Percentiles rank a stretch among this genome's conserved stretches.
phyloP scores from a whole-genome alignment of 2,888 invertebrate species.

The Bellardia pandia region DNA sequence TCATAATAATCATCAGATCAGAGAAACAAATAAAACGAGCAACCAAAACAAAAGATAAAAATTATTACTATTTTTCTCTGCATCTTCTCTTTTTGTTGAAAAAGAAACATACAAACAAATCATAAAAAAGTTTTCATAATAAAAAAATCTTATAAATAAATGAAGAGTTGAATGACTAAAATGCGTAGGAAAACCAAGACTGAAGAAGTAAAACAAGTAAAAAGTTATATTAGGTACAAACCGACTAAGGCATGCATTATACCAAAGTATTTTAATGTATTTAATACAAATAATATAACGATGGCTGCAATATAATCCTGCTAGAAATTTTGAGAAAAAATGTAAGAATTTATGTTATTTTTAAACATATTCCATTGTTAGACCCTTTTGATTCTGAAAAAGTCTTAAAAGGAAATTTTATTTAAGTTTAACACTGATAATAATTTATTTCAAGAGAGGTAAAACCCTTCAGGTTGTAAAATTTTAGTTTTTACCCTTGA shows the following conservation, averaged over 20 bases:
- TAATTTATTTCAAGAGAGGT: too few relatives aligned
- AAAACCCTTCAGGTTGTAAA: too few relatives aligned
- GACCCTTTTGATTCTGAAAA: too few relatives aligned
- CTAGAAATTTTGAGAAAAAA: too few relatives aligned
- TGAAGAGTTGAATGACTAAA: constrained; percentile 43
- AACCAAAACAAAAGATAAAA: constrained; percentile 67
- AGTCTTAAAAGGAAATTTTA: too few relatives aligned
- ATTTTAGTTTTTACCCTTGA: too few relatives aligned
- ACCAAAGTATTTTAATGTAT: too few relatives aligned
- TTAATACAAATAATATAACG: too few relatives aligned
- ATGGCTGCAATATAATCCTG: too few relatives aligned
- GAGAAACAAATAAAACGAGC: constrained; percentile 47
- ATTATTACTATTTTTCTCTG: constrained; percentile 10
- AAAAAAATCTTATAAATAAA: constrained; percentile 53
- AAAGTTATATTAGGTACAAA: not conserved
- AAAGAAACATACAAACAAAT: constrained; percentile 72
- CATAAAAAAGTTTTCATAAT: constrained; percentile 66
- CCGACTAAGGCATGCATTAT: not conserved
- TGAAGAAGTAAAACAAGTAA: not conserved
- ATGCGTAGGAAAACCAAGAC: constrained; percentile 60
- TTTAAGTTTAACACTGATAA: too few relatives aligned
- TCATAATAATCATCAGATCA: constrained; percentile 81
- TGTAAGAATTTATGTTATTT: too few relatives aligned
- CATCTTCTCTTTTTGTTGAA: not conserved
- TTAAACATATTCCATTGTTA: too few relatives aligned